Conservation (phyloP, 2,113 vertebrate genomes). For the Anguilla japonica region DNA sequence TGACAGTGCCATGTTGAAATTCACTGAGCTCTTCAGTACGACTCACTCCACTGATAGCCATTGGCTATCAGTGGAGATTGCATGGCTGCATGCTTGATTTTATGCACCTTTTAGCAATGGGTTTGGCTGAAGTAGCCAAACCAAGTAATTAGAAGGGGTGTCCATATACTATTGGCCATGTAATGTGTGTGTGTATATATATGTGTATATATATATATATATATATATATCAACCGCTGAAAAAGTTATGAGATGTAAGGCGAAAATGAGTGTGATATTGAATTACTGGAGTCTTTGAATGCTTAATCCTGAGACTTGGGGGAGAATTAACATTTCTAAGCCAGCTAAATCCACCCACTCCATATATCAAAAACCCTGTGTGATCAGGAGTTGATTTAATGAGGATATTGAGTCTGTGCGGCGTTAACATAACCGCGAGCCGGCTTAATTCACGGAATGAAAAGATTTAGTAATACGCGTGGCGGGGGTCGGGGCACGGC, state of each 20-base stretch:
- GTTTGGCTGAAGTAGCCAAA: too few relatives aligned
- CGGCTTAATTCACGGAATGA: conserved; percentile 59
- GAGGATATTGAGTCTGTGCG: conserved; percentile 35
- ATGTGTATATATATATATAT: too few relatives aligned
- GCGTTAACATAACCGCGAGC: conserved; percentile 39
- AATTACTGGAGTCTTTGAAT: conserved; percentile 49
- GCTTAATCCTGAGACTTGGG: conserved; percentile 50
- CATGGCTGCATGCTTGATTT: too few relatives aligned
- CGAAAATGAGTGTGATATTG: conserved; percentile 43
- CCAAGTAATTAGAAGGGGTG: too few relatives aligned
- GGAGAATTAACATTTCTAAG: conserved; percentile 59
- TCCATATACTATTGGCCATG: too few relatives aligned
- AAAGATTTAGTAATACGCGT: conserved; percentile 59
- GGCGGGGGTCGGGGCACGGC: conserved; percentile 27
- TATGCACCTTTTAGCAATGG: too few relatives aligned
- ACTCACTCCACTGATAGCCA: too few relatives aligned
- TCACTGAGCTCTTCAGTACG: too few relatives aligned
- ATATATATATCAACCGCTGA: conserved; percentile 6
- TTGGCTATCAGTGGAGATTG: too few relatives aligned
- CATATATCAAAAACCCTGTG: conserved; percentile 50
- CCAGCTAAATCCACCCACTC: conserved; percentile 54
- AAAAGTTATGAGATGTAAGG: conserved; percentile 38
- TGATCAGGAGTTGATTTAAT: conserved; percentile 64
- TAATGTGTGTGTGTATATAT: too few relatives aligned
- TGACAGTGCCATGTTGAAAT: too few relatives aligned